These are phyloP conservation scores for Labrus mixtus DNA, from an alignment of 2,113 vertebrate genomes.

Conservation along the genomic window DNA sequence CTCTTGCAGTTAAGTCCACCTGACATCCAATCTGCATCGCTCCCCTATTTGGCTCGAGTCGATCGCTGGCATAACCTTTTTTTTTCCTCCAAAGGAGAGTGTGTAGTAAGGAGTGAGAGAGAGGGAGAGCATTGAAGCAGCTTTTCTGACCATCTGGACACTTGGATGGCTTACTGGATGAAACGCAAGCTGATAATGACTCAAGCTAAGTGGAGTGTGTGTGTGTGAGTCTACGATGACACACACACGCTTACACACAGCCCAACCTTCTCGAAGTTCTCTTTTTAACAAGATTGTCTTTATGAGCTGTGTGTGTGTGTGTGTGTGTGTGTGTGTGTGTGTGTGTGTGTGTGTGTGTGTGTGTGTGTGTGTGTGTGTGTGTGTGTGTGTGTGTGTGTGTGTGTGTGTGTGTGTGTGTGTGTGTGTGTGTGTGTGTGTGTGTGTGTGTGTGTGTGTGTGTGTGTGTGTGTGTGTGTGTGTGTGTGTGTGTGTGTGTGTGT, in stretches of 20 bases:
- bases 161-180: slow-evolving; percentile 80
- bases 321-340: slow-evolving; percentile 53
- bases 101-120: slow-evolving; percentile 50
- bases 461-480: slow-evolving; percentile 54
- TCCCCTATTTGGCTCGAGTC: slow-evolving; percentile 61
- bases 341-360: slow-evolving; percentile 19
- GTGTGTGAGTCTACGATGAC: slow-evolving; percentile 21
- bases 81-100: slow-evolving; percentile 51
- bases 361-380: slow-evolving; percentile 36
- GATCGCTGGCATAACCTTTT: slow-evolving; percentile 69
- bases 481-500: background rate
- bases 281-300: slow-evolving; percentile 79
- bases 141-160: slow-evolving; percentile 86
- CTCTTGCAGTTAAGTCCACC: slow-evolving; percentile 54
- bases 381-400: slow-evolving; percentile 41
- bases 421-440: slow-evolving; percentile 33
- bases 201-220: slow-evolving; percentile 72
- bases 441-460: slow-evolving; percentile 16
- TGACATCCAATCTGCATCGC: slow-evolving; percentile 66
- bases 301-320: slow-evolving; percentile 40
- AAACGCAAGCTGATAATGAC: slow-evolving; percentile 83
- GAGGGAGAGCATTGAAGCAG: slow-evolving; percentile 72
- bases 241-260: slow-evolving; percentile 30
- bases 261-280: slow-evolving; percentile 66
- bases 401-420: slow-evolving; percentile 40